Conservation (phyloP, 1,140 invertebrate genomes). For the Drosophila busckii region DNA sequence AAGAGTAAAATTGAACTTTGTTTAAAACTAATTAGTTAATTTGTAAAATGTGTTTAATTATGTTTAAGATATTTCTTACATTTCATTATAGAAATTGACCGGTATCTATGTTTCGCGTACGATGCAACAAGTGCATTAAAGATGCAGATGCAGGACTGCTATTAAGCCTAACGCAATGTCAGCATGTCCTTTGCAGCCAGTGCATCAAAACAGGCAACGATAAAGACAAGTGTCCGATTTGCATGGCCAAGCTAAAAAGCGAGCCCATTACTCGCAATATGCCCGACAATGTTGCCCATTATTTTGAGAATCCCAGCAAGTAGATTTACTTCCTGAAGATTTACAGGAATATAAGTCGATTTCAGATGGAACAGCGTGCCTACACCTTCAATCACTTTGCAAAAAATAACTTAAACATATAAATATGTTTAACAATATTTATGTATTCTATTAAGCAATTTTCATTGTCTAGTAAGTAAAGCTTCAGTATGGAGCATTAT, state of each 20-base stretch:
- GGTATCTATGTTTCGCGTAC: slow-evolving; percentile 40
- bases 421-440: too few species aligned
- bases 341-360: slow-evolving; percentile 40
- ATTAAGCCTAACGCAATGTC: slow-evolving; percentile 34
- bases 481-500: too few species aligned
- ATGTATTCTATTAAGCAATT: too few species aligned
- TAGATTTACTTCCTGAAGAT: slow-evolving; percentile 16
- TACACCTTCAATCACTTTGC: slow-evolving; percentile 18
- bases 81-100: too few species aligned
- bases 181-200: slow-evolving; percentile 36
- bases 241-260: neutral
- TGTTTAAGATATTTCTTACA: too few species aligned
- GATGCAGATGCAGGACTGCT: neutral
- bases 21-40: slow-evolving; percentile 5
- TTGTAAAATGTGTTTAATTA: neutral
- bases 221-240: slow-evolving; percentile 33
- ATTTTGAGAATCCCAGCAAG: slow-evolving; percentile 36
- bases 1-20: slow-evolving; percentile 54
- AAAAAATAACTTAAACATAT: too few species aligned
- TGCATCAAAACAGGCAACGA: slow-evolving; percentile 5
- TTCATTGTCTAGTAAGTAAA: too few species aligned
- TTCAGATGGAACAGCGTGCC: slow-evolving; percentile 29
- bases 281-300: slow-evolving; percentile 30
- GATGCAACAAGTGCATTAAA: slow-evolving; percentile 38
- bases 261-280: slow-evolving; percentile 20